These are phyloP conservation scores for Rhabdophis nuchalis DNA, from an alignment of 2,797 vertebrate species.

Conservation along the genomic window DNA sequence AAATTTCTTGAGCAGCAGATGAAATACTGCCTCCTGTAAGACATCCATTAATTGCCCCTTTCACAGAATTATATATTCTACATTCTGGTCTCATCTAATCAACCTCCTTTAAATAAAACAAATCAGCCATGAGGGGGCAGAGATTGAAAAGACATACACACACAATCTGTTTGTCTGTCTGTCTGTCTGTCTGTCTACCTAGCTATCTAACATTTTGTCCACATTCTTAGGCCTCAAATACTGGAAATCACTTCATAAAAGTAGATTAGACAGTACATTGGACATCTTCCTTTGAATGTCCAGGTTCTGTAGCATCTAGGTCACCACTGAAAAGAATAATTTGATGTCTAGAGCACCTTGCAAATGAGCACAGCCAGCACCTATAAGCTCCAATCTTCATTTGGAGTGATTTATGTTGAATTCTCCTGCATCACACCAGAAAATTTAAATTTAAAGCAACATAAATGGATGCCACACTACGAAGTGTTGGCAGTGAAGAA, in stretches of 20 bases:
- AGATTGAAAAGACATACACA: neutral
- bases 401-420: neutral
- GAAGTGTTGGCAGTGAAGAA: neutral
- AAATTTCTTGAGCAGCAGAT: neutral
- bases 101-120: neutral
- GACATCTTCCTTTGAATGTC: neutral
- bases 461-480: neutral
- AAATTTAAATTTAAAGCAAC: neutral
- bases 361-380: neutral
- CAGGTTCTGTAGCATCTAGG: neutral
- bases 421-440: neutral
- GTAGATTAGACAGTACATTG: neutral
- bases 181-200: too few species aligned
- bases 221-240: neutral
- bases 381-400: neutral
- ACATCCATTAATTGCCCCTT: neutral
- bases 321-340: neutral
- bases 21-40: neutral
- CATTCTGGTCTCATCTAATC: neutral
- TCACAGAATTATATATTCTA: neutral
- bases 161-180: rapidly evolving
- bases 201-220: neutral
- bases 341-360: neutral
- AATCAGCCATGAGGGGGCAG: neutral
- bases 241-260: neutral